Base-by-base conservation (phyloP, 2,888 invertebrate genomes). In the Tinea semifulvella region DNA sequence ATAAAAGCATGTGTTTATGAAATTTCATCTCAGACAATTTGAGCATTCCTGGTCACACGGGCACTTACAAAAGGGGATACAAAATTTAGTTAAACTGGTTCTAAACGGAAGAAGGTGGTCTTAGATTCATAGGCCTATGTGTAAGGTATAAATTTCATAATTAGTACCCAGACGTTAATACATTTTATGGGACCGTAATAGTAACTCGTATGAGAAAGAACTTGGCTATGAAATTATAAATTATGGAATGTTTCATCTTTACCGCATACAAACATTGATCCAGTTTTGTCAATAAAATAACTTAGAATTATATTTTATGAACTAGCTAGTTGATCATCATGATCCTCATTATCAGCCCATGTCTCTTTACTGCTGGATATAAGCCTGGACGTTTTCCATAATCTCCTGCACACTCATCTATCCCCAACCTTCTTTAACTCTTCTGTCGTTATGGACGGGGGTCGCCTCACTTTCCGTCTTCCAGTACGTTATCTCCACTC, bases 91-190 rank as follows among this genome's bases (percentile, higher is more conserved):
- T 3, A 2, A 13, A 13, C 2, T 6, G 31, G n/a, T 14, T 14
- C 6, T 11, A 27, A 27, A 26, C 26, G 26, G 26, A 31, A 31
- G 31, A 31, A 31, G 31, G 31, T 31, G 31, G 31, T 31, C 31
- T 48, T 50, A 48, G 49, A 48, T 53, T n/a, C 31, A 31, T 14
- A 31, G 31, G 14, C 31, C 31, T 11, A 31, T 14, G 14, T 14
- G 31, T 7, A 14, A 13, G 31, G 31, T 31, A 53, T 53, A 56
- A 56, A 56, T 57, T 53, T 57, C 49, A 52, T 53, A 58, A 60
- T 61, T 59, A 60, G 54, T 53, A 46, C 45, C 44, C 46, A 50
- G 50, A 51, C 52, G 52, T 52, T 53, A 55, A 50, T 50, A 42
- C 27, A 43, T 50, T 44, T 53, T 50, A 55, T 55, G 46, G 47